Evolutionary conservation across 1,140 invertebrate species (phyloP).

Genomic region (Conus ventricosus): DNA sequence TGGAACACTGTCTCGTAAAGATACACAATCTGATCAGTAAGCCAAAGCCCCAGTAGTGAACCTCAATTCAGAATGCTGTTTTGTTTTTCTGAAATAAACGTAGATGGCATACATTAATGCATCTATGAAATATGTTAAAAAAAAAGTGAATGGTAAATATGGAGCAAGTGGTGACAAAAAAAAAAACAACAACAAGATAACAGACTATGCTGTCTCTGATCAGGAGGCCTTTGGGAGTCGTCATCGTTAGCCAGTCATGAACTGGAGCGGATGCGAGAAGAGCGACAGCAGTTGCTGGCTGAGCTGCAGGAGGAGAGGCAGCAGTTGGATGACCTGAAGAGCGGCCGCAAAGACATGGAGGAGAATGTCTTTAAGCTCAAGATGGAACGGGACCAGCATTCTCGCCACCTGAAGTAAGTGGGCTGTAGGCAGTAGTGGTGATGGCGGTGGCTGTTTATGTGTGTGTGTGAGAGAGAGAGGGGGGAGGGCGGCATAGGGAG

Average conservation of each 20-base stretch:
- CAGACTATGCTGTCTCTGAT: too few species aligned
- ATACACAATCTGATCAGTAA: too few species aligned
- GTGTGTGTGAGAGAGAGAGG: not conserved
- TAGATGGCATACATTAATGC: too few species aligned
- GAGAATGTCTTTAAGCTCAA: constrained; percentile 62
- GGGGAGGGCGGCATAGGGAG: too few species aligned
- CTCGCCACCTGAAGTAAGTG: constrained; percentile 58
- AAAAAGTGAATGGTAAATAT: too few species aligned
- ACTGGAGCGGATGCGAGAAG: constrained; percentile 64
- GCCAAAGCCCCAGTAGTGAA: too few species aligned
- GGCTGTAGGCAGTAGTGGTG: constrained; percentile 40
- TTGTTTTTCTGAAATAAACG: too few species aligned
- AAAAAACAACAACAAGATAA: too few species aligned
- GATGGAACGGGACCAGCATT: constrained; percentile 60
- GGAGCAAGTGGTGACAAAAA: too few species aligned
- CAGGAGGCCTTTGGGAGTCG: constrained; percentile 59
- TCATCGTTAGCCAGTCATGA: constrained; percentile 56
- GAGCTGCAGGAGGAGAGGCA: constrained; percentile 61
- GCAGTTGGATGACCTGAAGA: constrained; percentile 61
- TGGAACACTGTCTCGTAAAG: too few species aligned
- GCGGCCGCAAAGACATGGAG: constrained; percentile 60
- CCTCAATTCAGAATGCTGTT: too few species aligned
- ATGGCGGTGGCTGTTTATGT: not conserved
- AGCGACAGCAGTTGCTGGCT: constrained; percentile 62
- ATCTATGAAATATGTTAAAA: too few species aligned